Percentiles rank a stretch among this genome's conserved stretches.
Conservation (phyloP, 2,888 invertebrate species). For the Neuroscelio doddi region DNA sequence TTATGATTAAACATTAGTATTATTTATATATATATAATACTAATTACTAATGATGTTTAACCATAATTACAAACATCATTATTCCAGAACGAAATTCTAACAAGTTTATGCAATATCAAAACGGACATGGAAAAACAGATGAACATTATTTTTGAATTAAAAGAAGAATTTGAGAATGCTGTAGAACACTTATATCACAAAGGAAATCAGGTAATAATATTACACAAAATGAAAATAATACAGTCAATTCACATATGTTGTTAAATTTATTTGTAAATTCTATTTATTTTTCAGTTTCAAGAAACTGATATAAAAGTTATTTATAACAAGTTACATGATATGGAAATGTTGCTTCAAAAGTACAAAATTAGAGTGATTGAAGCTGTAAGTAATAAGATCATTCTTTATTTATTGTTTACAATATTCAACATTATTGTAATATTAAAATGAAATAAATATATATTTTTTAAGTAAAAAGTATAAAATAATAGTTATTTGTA, state of each 20-base stretch:
- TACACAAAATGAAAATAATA: neutral
- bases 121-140: conserved; percentile 56
- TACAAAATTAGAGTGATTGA: conserved; percentile 49
- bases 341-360: conserved; percentile 48
- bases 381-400: conserved; percentile 46
- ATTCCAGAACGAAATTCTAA: conserved; percentile 52
- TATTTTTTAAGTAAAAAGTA: neutral
- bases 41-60: no score
- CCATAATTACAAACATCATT: neutral
- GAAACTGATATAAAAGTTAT: conserved; percentile 36
- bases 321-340: conserved; percentile 51
- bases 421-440: neutral
- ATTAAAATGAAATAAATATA: neutral
- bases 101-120: conserved; percentile 53
- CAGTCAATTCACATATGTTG: conserved; percentile 39
- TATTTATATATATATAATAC: no score
- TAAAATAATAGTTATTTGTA: neutral
- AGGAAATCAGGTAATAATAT: conserved; percentile 8
- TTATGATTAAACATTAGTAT: no score
- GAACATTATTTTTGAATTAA: conserved; percentile 52
- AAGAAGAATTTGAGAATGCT: conserved; percentile 54
- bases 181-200: conserved; percentile 49
- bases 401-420: neutral
- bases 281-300: neutral
- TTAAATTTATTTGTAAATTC: conserved; percentile 3